phyloP scores from a whole-genome alignment of 1,140 invertebrate species.

The Platorchestia sp. region DNA sequence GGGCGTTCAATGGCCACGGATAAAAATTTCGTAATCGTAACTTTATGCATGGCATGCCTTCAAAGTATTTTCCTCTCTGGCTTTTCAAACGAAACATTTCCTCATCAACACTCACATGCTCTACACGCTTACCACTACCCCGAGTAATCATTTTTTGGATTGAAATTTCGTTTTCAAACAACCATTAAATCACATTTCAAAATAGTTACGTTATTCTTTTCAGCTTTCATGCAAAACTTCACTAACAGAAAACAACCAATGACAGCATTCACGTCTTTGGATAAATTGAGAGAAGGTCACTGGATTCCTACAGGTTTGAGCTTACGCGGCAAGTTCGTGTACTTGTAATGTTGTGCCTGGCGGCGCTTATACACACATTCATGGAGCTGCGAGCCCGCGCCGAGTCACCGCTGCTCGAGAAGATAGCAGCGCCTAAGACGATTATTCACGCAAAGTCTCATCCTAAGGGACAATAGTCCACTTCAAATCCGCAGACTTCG shows the following conservation, averaged over 20 bases:
- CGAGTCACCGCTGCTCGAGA: conserved; percentile 5
- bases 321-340: not conserved
- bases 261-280: not conserved
- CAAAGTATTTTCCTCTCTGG: no score
- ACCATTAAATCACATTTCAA: not conserved
- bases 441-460: conserved; percentile 43
- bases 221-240: not conserved
- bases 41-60: no score
- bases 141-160: not conserved
- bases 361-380: not conserved
- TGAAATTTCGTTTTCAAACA: not conserved
- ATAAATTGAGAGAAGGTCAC: not conserved
- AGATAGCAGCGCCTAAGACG: conserved; percentile 38
- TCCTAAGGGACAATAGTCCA: conserved; percentile 36
- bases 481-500: conserved; percentile 38
- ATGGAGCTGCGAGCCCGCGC: not conserved
- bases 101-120: no score
- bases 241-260: not conserved
- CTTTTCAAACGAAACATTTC: no score
- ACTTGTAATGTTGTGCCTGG: not conserved
- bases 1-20: no score
- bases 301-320: not conserved
- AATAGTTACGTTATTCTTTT: not conserved
- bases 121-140: not conserved
- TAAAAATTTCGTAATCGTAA: no score